Base-by-base conservation (phyloP, 2,888 invertebrate genomes). In the Sinotaia quadrata region DNA sequence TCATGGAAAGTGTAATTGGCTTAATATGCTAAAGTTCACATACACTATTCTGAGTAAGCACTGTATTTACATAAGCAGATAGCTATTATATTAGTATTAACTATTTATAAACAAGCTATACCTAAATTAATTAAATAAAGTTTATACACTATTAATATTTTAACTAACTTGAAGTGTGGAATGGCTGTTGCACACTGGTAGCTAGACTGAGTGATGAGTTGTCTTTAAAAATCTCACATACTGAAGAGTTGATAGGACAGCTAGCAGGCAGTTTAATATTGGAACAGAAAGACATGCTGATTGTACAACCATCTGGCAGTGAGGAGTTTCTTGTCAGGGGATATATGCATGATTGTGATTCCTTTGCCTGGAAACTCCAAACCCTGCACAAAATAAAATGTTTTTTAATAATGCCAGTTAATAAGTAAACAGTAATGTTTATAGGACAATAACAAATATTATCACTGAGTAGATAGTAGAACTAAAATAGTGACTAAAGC, bases 261-360 rank as follows among this genome's bases (percentile, higher is more conserved):
- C 2, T 44, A 18, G 18, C 24, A 2, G 33, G 8, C 29, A 5
- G 33, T 12, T 15, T 33, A 41, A 56, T 29, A 8, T 36, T 7
- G 21, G 24, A n/a, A 44, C 65, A 65, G 54, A 65, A 56, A 18
- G 56, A 54, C 65, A 65, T 65, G 12, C 36, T 41, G 41, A 65
- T 65, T 31, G 31, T 21, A 21, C 65, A 65, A 7, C 29, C 56
- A 33, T 44, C 33, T 10, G 54, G 54, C n/a, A 49, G 12, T 24
- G 34, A 10, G 10, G 41, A 33, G n/a, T 47, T 31, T 5, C 15
- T 12, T 31, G 41, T 29, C 29, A 4, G 29, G 5, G 33, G 34
- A 15, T n/a, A 12, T 2, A 56, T 31, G 21, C 54, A 61, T 3
- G 12, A 27, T 2, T n/a, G n/a, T n/a, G 27, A 1, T 24, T 29